Base-by-base conservation (phyloP, 2,113 vertebrate species). In the Gambusia holbrooki region DNA sequence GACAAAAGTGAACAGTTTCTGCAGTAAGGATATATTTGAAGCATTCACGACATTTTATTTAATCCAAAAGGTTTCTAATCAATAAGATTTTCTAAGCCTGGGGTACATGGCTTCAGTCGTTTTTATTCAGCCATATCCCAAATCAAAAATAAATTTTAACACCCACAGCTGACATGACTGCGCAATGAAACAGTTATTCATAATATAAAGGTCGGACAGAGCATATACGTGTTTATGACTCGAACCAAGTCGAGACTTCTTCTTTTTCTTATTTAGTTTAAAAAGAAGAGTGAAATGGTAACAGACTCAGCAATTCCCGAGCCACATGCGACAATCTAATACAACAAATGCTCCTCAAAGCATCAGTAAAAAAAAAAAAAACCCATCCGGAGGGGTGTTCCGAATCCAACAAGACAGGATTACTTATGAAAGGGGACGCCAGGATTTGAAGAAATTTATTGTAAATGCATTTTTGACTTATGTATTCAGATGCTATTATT, bases 241-340 rank as follows among this genome's bases (percentile, higher is more conserved):
- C 12, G 61, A 1, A 63, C n/a, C 3, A 58, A 76, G 60, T 4
- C 4, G n/a, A 3, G 45, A 42, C 35, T 4, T 0, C 0, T 27
- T 25, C 22, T 7, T 12, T 30, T 51, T 40, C 19, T 37, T 42
- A 67, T 58, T 25, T 2, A 58, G 10, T 37, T 37, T 3, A 11
- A 37, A 37, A 37, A 37, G 32, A 69, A 5, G 0, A 33, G 68
- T 12, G 45, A n/a, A 66, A 14, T 40, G 68, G 69, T 74, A 42
- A 35, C 37, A 88, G 68, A 81, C 62, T 69, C 69, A 82, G 62
- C 58, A 45, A 68, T 68, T 54, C 51, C 54, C 70, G 17, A 77
- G 60, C 75, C 88, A 90, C 90, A 92, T 91, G 87, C 76, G 80
- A 87, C 86, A 81, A 32, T 82, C 63, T 71, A 83, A 81, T 88